Conservation (phyloP, 2,797 vertebrate species). For the Syndactyla subalaris region DNA sequence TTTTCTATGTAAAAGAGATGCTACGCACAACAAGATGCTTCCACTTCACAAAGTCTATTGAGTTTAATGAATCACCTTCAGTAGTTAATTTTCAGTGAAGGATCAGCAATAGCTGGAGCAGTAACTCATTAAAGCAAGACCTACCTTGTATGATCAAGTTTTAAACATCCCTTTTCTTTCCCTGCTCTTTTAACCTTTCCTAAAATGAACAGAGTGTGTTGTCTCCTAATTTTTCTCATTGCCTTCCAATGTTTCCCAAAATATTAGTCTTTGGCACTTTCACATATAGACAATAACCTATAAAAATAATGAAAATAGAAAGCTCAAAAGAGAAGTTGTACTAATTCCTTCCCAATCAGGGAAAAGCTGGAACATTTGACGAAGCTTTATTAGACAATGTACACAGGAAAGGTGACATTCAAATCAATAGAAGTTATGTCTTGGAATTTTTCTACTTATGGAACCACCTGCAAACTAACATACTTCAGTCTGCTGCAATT, state of each 20-base stretch:
- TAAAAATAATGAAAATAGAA: background rate
- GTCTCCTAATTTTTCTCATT: background rate
- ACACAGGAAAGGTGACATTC: background rate
- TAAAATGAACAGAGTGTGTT: background rate
- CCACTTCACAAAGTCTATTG: background rate
- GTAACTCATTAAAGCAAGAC: background rate
- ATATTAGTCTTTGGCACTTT: background rate
- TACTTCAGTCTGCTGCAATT: background rate
- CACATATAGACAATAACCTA: background rate
- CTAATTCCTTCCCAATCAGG: background rate
- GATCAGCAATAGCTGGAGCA: background rate
- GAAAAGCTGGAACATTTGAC: background rate
- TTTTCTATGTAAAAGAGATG: background rate
- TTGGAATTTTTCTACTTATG: background rate
- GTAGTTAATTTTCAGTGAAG: background rate
- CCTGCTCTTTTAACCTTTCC: background rate
- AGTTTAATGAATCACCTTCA: background rate
- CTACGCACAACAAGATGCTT: background rate
- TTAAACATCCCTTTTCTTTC: background rate
- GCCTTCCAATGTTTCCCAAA: background rate
- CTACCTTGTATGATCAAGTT: background rate
- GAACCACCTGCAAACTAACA: slow-evolving; percentile 1
- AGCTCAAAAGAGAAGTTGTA: background rate
- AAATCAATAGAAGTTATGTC: background rate
- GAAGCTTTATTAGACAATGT: background rate